Evolutionary conservation across 1,140 invertebrate genomes (phyloP), one percentile per base, ranked within the genome.

Genomic region (Charaxes varanes): DNA sequence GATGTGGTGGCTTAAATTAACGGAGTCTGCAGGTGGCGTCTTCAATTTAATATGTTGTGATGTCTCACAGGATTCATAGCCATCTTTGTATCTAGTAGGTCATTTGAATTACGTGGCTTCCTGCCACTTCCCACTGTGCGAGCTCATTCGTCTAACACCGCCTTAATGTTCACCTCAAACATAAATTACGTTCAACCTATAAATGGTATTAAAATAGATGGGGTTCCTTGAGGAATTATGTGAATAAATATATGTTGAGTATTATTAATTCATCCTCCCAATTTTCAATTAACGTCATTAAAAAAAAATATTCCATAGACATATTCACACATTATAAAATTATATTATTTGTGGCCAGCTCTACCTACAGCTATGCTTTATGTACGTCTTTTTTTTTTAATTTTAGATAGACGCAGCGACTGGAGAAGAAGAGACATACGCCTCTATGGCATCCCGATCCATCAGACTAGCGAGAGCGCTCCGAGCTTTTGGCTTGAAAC

Each of bases 21-120:
- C n/a, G n/a, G 12, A 13, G 17, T 12, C 32, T 8, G 12, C 35
- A 18, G 24, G 19, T 24, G 22, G 10, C 11, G 18, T 1, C 15
- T 14, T 23, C 18, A 23, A n/a, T 12, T 16, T 41, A 47, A 47
- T 40, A 23, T 34, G 30, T 1, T 2, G 1, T 0, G 2, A 12
- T 13, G 16, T 16, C 18, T 33, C n/a, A n/a, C n/a, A n/a, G n/a
- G n/a, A 13, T 23, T 14, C 17, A 1, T 6, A 12, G 28, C 30
- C 11, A 23, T 6, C 26, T 36, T 15, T 14, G 26, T 27, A 21
- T 14, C 19, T 24, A 41, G 33, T 41, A 10, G 45, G 45, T 48
- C 37, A 48, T 41, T 48, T 41, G 17, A 36, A 48, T 48, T 48
- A 48, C 15, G 14, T 28, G 31, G 27, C 33, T 48, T 48, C 45